Base-by-base conservation (phyloP, 2,113 vertebrate genomes). In the Hippocampus abdominalis region DNA sequence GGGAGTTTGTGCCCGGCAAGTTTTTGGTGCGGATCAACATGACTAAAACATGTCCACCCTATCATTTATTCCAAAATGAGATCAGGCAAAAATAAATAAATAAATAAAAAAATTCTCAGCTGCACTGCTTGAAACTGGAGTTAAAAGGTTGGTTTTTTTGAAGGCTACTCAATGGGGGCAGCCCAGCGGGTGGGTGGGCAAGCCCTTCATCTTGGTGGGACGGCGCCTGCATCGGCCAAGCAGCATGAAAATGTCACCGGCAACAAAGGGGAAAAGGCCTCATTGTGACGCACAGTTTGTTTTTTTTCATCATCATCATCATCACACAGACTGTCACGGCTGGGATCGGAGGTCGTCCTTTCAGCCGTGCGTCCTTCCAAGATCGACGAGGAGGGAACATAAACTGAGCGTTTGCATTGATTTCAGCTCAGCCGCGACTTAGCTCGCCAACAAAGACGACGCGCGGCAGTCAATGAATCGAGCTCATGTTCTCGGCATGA, bases 221-320 rank as follows among this genome's bases (percentile, higher is more conserved):
- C 82, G 67, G 59, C 60, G 60, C 76, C 78, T 76, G 82, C 82
- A 77, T 77, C 72, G 44, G 12, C 13, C 67, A 74, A 57, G 77
- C 62, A 6, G 72, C 81, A 78, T 74, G 73, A 73, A 91, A 91
- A 91, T 86, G 85, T 84, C 89, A 90, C 70, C 84, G 78, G 78
- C 72, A 39, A n/a, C 75, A 78, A 4, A 67, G 70, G 46, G 46
- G 46, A 48, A 44, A 44, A 44, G 42, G 46, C 15, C 46, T 48
- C 46, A 48, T 16, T 48, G 15, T 16, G 46, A 48, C 46, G 15
- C 40, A 42, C 40, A 11, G 40, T 8, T 10, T 1, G 11, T 32
- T 32, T 36, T 36, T 36, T 36, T 29, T 32, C 29, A 32, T 32
- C 42, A 44, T 11, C 9, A 44, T 44, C 2, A 44, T 42, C 10